These are phyloP conservation scores for Alouatta palliata DNA, from an alignment of 2,113 vertebrate species.

Conservation along the genomic window DNA sequence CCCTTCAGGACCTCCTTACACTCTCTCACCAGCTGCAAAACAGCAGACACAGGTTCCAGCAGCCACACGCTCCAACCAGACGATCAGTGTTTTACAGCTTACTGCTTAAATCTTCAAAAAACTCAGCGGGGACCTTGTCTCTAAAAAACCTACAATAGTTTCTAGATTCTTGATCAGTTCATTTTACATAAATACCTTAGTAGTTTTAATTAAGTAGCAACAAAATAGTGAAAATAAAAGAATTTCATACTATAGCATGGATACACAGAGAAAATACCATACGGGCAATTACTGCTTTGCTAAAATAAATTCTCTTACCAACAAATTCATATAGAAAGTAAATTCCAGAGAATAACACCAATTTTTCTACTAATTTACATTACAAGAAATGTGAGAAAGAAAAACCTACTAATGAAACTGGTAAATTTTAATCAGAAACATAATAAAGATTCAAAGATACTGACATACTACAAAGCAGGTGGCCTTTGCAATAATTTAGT, in stretches of 20 bases:
- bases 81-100: fast-evolving
- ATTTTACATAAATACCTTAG: not conserved
- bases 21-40: conserved; percentile 95
- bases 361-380: not conserved
- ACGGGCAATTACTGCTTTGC: not conserved
- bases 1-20: conserved; percentile 98
- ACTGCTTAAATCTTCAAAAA: fast-evolving
- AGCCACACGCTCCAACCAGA: not conserved
- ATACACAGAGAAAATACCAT: not conserved
- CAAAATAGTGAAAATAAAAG: not conserved
- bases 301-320: not conserved
- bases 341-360: not conserved
- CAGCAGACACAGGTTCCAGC: not conserved
- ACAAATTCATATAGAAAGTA: not conserved
- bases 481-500: not conserved
- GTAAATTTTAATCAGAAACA: not conserved
- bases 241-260: not conserved
- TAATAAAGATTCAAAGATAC: not conserved
- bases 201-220: not conserved
- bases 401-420: not conserved
- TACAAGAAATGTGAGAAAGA: not conserved
- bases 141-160: not conserved
- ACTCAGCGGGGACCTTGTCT: fast-evolving
- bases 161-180: not conserved
- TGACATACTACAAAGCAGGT: not conserved